phyloP scores from a whole-genome alignment of 2,113 vertebrate species.

The Halichoeres trimaculatus region DNA sequence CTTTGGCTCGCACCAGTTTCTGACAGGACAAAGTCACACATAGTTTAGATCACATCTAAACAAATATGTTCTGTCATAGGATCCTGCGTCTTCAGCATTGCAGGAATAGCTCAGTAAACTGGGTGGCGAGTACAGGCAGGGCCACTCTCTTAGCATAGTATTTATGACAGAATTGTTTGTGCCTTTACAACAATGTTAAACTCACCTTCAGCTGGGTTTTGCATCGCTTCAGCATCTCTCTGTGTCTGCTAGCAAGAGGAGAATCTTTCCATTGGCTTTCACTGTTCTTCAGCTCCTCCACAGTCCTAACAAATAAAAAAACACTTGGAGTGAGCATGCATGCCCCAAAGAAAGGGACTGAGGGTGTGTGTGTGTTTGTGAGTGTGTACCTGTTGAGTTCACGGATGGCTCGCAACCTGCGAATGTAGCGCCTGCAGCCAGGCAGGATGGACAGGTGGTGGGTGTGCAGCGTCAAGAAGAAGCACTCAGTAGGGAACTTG shows the following conservation, averaged over 20 bases:
- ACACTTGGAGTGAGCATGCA: neutral
- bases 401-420: constrained; percentile 93
- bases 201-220: constrained; percentile 98
- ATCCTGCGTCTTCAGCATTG: constrained; percentile 13
- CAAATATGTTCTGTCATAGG: constrained; percentile 15
- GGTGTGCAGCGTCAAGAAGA: constrained; percentile 96
- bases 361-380: neutral
- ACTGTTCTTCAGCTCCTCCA: constrained; percentile 98
- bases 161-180: neutral
- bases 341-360: neutral
- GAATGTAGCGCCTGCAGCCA: constrained; percentile 95
- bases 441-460: constrained; percentile 97
- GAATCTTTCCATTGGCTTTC: constrained; percentile 99
- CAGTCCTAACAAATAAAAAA: constrained; percentile 85
- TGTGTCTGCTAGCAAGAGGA: constrained; percentile 91
- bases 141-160: neutral
- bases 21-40: constrained; percentile 76
- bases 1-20: constrained; percentile 99
- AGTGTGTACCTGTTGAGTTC: constrained; percentile 92
- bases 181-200: constrained; percentile 16
- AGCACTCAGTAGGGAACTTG: constrained; percentile 98
- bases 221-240: constrained; percentile 98
- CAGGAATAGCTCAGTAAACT: neutral
- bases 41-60: constrained; percentile 28
- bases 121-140: neutral